phyloP scores from a whole-genome alignment of 1,140 invertebrate genomes.

The Agrypnia vestita region DNA sequence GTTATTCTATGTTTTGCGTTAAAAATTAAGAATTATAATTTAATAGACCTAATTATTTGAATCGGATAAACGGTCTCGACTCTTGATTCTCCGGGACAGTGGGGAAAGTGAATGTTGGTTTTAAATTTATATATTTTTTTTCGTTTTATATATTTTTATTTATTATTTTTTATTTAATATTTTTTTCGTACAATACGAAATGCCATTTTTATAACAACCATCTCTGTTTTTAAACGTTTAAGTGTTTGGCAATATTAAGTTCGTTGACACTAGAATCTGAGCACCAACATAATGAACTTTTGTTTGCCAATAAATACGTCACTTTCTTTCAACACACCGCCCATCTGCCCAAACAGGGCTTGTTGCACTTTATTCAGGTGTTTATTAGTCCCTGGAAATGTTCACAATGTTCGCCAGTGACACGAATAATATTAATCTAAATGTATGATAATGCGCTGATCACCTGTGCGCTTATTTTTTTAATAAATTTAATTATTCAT shows the following conservation, averaged over 20 bases:
- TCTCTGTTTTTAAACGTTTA: too few relatives aligned
- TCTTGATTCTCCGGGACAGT: too few relatives aligned
- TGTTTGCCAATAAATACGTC: conserved; percentile 18
- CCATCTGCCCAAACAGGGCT: background rate
- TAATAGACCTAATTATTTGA: too few relatives aligned
- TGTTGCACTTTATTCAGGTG: conserved; percentile 31
- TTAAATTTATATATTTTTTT: too few relatives aligned
- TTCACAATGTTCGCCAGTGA: background rate
- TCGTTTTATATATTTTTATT: too few relatives aligned
- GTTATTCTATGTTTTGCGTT: too few relatives aligned
- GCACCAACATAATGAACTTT: background rate
- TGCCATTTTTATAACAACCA: too few relatives aligned
- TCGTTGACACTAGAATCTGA: background rate
- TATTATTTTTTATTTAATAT: too few relatives aligned
- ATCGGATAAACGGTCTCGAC: too few relatives aligned
- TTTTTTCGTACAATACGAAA: too few relatives aligned
- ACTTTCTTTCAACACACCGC: background rate
- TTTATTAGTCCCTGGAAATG: background rate
- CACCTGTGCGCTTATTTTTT: background rate
- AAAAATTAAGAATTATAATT: too few relatives aligned
- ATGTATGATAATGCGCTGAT: conserved; percentile 24
- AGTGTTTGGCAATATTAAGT: background rate
- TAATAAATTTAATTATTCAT: background rate
- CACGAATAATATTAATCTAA: background rate
- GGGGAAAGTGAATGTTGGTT: too few relatives aligned